Percentiles rank a stretch among this genome's conserved stretches.
Conservation (phyloP, 2,113 vertebrate species). For the Dromiciops gliroides region DNA sequence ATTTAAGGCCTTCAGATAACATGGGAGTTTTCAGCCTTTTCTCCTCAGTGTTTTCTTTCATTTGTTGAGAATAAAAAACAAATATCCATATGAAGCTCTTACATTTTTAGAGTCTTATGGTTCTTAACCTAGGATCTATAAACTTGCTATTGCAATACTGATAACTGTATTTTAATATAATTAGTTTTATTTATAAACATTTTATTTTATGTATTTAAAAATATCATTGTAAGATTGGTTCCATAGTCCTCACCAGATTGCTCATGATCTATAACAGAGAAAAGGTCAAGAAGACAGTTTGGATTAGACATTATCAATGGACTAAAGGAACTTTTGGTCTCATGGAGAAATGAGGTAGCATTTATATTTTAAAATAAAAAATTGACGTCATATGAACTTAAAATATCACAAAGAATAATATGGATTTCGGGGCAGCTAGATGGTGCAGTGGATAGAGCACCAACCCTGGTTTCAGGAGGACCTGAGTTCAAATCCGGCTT, state of each 20-base stretch:
- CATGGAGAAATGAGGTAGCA: not conserved
- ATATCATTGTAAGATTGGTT: not conserved
- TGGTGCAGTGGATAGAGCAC: too few species aligned
- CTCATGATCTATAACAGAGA: not conserved
- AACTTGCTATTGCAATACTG: not conserved
- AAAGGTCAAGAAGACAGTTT: not conserved
- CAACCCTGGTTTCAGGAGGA: too few species aligned
- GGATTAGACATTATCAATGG: not conserved
- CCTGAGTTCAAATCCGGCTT: too few species aligned
- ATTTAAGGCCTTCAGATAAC: not conserved
- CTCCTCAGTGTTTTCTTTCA: not conserved
- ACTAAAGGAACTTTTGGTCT: not conserved
- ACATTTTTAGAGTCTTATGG: not conserved
- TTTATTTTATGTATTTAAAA: not conserved
- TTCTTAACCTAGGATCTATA: not conserved
- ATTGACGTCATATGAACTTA: not conserved
- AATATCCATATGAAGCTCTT: not conserved
- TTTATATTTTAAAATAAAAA: not conserved
- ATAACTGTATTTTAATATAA: not conserved
- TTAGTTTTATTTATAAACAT: not conserved
- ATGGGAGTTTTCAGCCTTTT: not conserved
- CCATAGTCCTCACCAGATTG: not conserved
- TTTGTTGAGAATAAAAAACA: not conserved
- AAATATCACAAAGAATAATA: too few species aligned
- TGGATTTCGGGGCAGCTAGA: too few species aligned